Evolutionary conservation across 1,140 invertebrate genomes (phyloP), one percentile per base, ranked within the genome.

Genomic region (Trichonephila clavata): DNA sequence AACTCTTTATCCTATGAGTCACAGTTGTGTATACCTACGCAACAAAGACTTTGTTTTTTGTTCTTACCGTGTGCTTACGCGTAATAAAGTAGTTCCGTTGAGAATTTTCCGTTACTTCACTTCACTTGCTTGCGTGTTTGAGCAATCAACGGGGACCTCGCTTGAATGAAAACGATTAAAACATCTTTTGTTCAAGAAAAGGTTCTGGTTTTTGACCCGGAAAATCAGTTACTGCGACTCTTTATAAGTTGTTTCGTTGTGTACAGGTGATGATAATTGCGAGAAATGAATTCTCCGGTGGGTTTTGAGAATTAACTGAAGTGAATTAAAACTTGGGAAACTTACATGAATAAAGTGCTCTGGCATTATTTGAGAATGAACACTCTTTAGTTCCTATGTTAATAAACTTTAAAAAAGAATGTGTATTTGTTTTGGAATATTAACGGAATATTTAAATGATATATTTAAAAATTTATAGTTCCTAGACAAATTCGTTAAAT

Each of bases 81-180:
- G 27, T 18, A 77, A 18, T 32, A 77, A 77, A 77, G 71, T 77
- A 77, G 71, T 77, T 20, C 27, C 32, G 27, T 32, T 16, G 27
- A 32, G 27, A 77, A 77, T 32, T 77, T 50, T 18, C 71, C 71
- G 27, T 77, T 77, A 27, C 27, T 77, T 18, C 71, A 20, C 71
- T 77, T 63, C 61, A 21, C 61, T 20, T 63, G 27, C 71, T 4
- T 32, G 71, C 21, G 71, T 39, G 24, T 39, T 14, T 20, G 32
- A 18, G 71, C 7, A 77, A 20, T 77, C 27, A 77, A 77, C 27
- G 71, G 39, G 71, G 18, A 13, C 10, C 32, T 77, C 32, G 71
- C 71, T 32, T 77, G 71, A 77, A 77, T 39, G 14, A 24, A 77
- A 16, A 77, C 71, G 27, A 77, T 77, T 77, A 77, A 77, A 77